phyloP scores from a whole-genome alignment of 2,113 vertebrate species.

The Bufo gargarizans region DNA sequence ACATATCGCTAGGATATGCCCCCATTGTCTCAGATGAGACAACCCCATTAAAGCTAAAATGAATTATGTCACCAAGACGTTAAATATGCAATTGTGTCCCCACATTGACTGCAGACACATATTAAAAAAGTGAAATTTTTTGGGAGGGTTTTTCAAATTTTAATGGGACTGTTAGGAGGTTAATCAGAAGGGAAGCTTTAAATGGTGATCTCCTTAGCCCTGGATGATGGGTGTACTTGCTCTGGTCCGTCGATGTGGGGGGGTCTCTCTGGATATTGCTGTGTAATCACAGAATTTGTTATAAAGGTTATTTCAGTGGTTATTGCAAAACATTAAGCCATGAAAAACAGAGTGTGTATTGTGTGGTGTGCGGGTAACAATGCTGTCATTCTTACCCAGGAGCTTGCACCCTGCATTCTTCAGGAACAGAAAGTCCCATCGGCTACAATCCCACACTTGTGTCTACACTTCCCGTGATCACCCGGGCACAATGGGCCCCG shows the following conservation, averaged over 20 bases:
- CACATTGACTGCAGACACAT: no score
- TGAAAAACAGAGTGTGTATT: slow-evolving; percentile 4
- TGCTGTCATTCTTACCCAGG: background rate
- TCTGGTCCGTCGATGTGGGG: background rate
- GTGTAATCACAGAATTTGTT: slow-evolving; percentile 1
- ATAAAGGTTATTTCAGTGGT: background rate
- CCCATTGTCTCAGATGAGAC: no score
- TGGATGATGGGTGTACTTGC: background rate
- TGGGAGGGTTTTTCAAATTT: no score
- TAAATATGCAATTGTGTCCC: no score
- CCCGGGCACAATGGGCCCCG: background rate
- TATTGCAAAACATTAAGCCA: background rate
- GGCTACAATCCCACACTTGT: background rate
- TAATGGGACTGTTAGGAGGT: no score
- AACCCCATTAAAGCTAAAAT: no score
- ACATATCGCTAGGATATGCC: no score
- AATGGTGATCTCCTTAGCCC: background rate
- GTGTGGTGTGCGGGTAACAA: background rate
- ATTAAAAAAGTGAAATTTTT: no score
- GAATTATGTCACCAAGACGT: no score
- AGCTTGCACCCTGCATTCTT: background rate
- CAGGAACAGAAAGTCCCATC: slow-evolving; percentile 23
- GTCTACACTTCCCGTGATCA: background rate
- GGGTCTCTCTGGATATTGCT: background rate
- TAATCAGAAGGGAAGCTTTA: no score